phyloP scores from a whole-genome alignment of 1,140 invertebrate species.

The Lepidurus apus region DNA sequence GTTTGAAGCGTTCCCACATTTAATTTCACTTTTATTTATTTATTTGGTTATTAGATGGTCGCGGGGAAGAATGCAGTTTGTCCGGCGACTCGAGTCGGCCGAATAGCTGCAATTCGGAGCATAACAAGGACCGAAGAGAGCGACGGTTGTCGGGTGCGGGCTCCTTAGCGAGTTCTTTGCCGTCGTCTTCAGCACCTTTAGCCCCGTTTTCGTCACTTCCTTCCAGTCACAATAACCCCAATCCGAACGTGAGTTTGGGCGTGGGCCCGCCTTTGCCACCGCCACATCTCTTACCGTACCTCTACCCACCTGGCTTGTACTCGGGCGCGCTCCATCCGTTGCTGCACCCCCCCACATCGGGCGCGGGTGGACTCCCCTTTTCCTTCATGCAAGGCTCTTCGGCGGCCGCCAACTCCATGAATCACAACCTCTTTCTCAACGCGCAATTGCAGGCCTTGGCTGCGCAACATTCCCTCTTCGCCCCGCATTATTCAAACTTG shows the following conservation, averaged over 20 bases:
- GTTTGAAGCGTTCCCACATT: neutral
- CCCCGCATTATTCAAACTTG: constrained; percentile 49
- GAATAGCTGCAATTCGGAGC: constrained; percentile 15
- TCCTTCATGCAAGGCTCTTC: constrained; percentile 38
- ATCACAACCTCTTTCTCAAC: constrained; percentile 72
- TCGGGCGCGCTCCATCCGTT: constrained; percentile 54
- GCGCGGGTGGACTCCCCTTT: constrained; percentile 45
- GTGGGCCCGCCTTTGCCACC: constrained; percentile 81
- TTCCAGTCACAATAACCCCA: constrained; percentile 54
- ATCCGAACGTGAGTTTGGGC: constrained; percentile 66
- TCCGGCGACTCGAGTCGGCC: constrained; percentile 26
- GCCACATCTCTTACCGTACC: constrained; percentile 69
- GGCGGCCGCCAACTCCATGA: constrained; percentile 54
- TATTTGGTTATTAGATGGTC: neutral
- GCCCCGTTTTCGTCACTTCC: constrained; percentile 40
- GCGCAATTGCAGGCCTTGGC: constrained; percentile 66
- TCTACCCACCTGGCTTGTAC: constrained; percentile 77
- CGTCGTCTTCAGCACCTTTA: constrained; percentile 34
- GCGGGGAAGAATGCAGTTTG: constrained; percentile 2
- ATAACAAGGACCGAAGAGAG: constrained; percentile 21
- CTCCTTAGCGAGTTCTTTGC: constrained; percentile 34
- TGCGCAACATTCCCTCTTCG: constrained; percentile 70
- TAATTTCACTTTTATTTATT: neutral
- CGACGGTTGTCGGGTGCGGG: constrained; percentile 35
- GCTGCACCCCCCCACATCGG: constrained; percentile 53